A percentile compares a stretch with the other conserved stretches of the same genome.
These are phyloP conservation scores for Bactericera cockerelli DNA, from an alignment of 1,140 invertebrate species.

Conservation along the genomic window DNA sequence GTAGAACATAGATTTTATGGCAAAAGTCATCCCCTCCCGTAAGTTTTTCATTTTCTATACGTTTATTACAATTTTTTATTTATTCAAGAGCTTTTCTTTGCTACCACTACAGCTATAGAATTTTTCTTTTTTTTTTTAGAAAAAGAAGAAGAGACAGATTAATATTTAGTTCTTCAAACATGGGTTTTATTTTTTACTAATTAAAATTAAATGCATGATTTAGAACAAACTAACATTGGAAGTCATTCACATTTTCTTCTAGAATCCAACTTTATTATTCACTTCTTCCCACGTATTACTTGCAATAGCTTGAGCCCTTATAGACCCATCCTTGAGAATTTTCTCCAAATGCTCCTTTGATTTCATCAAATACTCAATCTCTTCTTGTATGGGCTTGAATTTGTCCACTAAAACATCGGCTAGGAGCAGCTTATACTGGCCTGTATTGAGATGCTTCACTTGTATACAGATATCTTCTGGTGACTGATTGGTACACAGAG, in stretches of 20 bases:
- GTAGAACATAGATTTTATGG: slow-evolving; percentile 91
- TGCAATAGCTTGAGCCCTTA: slow-evolving; percentile 50
- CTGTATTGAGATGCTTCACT: slow-evolving; percentile 50
- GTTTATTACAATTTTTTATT: too few species aligned
- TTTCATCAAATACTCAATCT: slow-evolving; percentile 40
- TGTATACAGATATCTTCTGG: slow-evolving; percentile 55
- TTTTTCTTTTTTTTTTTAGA: too few species aligned
- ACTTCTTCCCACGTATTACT: slow-evolving; percentile 52
- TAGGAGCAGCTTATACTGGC: slow-evolving; percentile 37
- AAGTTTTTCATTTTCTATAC: too few species aligned
- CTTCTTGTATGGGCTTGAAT: slow-evolving; percentile 51
- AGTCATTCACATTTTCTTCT: too few species aligned
- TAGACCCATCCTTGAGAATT: slow-evolving; percentile 49
- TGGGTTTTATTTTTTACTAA: too few species aligned
- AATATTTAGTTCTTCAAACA: too few species aligned
- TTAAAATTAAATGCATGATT: too few species aligned
- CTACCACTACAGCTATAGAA: too few species aligned
- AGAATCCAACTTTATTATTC: slow-evolving; percentile 41
- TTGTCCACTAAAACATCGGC: slow-evolving; percentile 56
- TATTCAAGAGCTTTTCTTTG: too few species aligned
- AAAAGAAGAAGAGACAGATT: too few species aligned
- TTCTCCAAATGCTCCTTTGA: slow-evolving; percentile 44
- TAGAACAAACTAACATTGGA: too few species aligned
- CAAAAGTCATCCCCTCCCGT: slow-evolving; percentile 72
- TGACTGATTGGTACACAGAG: slow-evolving; percentile 48